Evolutionary conservation across 2,113 vertebrate genomes (phyloP).

Genomic region (Mirounga angustirostris): DNA sequence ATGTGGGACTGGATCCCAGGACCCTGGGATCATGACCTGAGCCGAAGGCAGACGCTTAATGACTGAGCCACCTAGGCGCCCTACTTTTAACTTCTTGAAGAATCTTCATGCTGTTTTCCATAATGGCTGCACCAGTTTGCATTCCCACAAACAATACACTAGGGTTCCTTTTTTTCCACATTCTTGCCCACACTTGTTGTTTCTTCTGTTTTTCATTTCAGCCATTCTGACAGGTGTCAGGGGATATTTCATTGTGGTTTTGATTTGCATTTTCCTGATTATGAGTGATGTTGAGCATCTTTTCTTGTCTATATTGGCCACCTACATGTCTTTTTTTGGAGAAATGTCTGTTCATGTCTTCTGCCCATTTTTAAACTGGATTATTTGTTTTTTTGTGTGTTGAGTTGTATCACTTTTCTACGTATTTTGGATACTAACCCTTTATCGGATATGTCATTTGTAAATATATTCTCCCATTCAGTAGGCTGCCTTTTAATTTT

Average conservation of each 20-base stretch:
- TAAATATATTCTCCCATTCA: not conserved
- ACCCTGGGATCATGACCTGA: too few species aligned
- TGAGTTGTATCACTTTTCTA: not conserved
- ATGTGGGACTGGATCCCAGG: too few species aligned
- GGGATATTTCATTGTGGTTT: not conserved
- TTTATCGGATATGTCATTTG: not conserved
- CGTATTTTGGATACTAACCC: not conserved
- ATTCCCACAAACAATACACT: not conserved
- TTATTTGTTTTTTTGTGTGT: not conserved
- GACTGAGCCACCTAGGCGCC: too few species aligned
- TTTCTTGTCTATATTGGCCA: not conserved
- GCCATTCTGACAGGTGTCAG: not conserved
- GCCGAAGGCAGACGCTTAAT: too few species aligned
- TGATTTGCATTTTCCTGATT: not conserved
- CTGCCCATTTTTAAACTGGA: not conserved
- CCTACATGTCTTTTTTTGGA: not conserved
- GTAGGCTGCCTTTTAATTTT: not conserved
- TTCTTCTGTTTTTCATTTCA: not conserved
- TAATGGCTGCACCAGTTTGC: not conserved
- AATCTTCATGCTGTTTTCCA: not conserved
- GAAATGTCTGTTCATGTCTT: not conserved
- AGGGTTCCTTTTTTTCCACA: not conserved
- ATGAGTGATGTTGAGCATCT: not conserved
- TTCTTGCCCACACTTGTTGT: not conserved
- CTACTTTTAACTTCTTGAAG: not conserved